Evolutionary conservation across 1,140 invertebrate genomes (phyloP).

Genomic region (Psix sp.): DNA sequence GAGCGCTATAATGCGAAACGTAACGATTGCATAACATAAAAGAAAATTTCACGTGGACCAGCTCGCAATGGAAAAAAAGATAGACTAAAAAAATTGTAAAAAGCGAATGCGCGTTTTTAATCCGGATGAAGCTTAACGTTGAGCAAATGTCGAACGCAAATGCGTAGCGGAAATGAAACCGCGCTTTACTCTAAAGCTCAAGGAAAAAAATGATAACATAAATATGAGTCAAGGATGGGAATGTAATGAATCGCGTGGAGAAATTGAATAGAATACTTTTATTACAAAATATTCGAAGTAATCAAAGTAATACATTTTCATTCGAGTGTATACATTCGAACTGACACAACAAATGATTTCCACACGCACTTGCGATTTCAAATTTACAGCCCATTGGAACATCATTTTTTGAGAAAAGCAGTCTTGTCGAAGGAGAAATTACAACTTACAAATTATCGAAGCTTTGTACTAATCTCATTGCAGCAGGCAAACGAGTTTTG

Average conservation of each 20-base stretch:
- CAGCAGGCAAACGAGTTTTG: too few relatives aligned
- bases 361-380: neutral
- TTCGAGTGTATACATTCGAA: neutral
- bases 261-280: slow-evolving; percentile 66
- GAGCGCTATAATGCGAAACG: slow-evolving; percentile 39
- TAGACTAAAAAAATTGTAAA: slow-evolving; percentile 61
- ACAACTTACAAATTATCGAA: too few relatives aligned
- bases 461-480: too few relatives aligned
- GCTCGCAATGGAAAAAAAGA: slow-evolving; percentile 61
- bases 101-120: slow-evolving; percentile 66
- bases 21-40: slow-evolving; percentile 39
- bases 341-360: neutral
- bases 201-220: too few relatives aligned
- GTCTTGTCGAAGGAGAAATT: too few relatives aligned
- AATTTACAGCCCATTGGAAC: too few relatives aligned
- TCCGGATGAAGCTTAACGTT: slow-evolving; percentile 74
- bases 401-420: too few relatives aligned
- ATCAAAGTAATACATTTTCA: slow-evolving; percentile 35
- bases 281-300: slow-evolving; percentile 72
- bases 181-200: slow-evolving; percentile 26
- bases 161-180: slow-evolving; percentile 38
- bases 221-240: slow-evolving; percentile 23
- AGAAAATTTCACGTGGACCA: slow-evolving; percentile 65
- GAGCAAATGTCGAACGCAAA: slow-evolving; percentile 59
- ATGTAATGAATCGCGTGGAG: slow-evolving; percentile 5